phyloP scores from a whole-genome alignment of 2,113 vertebrate genomes.

The Dasyurus viverrinus region DNA sequence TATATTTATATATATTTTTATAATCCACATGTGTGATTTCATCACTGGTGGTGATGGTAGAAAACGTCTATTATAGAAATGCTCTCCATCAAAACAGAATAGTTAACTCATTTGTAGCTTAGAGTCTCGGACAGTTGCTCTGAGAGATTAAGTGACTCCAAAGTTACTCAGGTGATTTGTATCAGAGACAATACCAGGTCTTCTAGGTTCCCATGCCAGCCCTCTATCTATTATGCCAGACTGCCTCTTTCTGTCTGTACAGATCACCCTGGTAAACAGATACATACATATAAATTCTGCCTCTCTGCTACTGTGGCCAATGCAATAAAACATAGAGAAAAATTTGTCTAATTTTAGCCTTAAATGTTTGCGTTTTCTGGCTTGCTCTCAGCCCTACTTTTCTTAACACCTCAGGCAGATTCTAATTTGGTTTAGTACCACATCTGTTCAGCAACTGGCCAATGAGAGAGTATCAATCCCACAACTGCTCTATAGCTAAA shows the following conservation, averaged over 20 bases:
- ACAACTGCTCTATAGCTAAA: neutral
- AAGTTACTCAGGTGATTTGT: neutral
- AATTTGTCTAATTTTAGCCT: constrained; percentile 53
- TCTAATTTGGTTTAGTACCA: constrained; percentile 44
- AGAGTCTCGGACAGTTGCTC: neutral
- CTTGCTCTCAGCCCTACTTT: constrained; percentile 33
- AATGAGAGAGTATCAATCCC: neutral
- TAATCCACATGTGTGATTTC: neutral
- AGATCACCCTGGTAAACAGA: neutral
- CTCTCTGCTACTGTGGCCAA: neutral
- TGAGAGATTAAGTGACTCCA: neutral
- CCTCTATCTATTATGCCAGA: neutral
- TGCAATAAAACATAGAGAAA: neutral
- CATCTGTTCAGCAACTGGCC: neutral
- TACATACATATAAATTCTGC: neutral
- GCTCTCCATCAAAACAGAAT: neutral
- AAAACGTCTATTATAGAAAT: neutral
- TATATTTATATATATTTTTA: neutral
- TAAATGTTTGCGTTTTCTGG: neutral
- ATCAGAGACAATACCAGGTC: neutral
- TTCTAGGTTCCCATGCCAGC: neutral
- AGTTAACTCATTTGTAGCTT: neutral
- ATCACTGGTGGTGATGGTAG: neutral
- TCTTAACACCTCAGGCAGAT: constrained; percentile 25
- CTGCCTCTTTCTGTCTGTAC: neutral